phyloP scores from a whole-genome alignment of 2,113 vertebrate species.

The Scytalopus superciliaris region DNA sequence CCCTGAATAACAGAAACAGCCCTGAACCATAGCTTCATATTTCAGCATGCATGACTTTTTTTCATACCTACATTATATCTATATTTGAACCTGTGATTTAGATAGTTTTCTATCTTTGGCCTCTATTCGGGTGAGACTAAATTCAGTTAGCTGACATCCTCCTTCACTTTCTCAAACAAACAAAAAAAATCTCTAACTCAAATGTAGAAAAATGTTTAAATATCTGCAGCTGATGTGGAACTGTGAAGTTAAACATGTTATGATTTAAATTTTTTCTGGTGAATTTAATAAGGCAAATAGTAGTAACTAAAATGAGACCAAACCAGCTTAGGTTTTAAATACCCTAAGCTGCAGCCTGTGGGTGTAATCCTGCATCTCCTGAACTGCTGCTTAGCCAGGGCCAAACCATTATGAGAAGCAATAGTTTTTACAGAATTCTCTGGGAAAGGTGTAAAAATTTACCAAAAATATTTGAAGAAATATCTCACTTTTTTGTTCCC shows the following conservation, averaged over 20 bases:
- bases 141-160: not conserved
- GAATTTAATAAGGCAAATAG: not conserved
- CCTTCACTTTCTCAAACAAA: not conserved
- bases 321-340: not conserved
- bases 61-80: not conserved
- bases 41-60: not conserved
- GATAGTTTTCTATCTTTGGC: not conserved
- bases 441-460: not conserved
- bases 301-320: not conserved
- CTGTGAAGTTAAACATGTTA: not conserved
- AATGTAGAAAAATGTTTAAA: not conserved
- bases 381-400: not conserved
- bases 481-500: not conserved
- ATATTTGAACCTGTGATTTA: not conserved
- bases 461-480: not conserved
- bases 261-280: not conserved
- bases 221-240: not conserved
- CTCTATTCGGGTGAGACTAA: not conserved
- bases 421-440: not conserved
- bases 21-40: not conserved
- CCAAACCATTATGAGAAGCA: not conserved
- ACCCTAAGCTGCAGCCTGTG: not conserved
- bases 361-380: not conserved
- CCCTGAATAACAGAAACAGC: not conserved
- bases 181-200: not conserved